Percentiles rank a stretch among this genome's conserved stretches.
phyloP scores from a whole-genome alignment of 1,140 invertebrate genomes.

The Ips nitidus region DNA sequence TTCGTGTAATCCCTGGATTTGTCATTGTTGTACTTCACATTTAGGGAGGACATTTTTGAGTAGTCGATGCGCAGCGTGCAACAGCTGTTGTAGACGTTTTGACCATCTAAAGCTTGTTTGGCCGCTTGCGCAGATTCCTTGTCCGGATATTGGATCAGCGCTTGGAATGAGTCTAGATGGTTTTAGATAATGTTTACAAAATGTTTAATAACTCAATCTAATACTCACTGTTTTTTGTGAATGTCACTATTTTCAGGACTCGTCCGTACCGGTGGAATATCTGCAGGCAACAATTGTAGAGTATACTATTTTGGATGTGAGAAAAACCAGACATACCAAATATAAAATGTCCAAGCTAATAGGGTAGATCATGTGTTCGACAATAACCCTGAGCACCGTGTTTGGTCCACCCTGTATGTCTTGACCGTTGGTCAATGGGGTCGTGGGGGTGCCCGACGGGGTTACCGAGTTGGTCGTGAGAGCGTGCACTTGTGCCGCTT shows the following conservation, averaged over 20 bases:
- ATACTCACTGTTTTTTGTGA: slow-evolving; percentile 98
- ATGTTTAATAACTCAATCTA: not conserved
- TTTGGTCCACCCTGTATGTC: slow-evolving; percentile 89
- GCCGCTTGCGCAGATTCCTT: slow-evolving; percentile 94
- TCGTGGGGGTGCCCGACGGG: slow-evolving; percentile 54
- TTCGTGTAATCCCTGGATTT: slow-evolving; percentile 99
- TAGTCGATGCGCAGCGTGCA: slow-evolving; percentile 99
- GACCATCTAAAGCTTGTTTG: slow-evolving; percentile 94
- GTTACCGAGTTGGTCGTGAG: slow-evolving; percentile 52
- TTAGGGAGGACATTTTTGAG: slow-evolving; percentile 95
- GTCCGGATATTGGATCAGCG: slow-evolving; percentile 97
- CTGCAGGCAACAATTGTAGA: slow-evolving; percentile 61
- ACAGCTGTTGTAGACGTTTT: slow-evolving; percentile 99
- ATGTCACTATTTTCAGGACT: slow-evolving; percentile 98
- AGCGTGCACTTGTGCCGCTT: slow-evolving; percentile 77
- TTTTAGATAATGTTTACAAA: not conserved
- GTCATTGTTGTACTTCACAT: slow-evolving; percentile 99
- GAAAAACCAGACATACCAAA: slow-evolving; percentile 61
- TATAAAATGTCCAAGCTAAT: slow-evolving; percentile 96
- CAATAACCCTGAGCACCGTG: slow-evolving; percentile 95
- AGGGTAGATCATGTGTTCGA: slow-evolving; percentile 98
- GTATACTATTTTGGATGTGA: not conserved
- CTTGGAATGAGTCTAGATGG: slow-evolving; percentile 94
- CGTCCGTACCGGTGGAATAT: slow-evolving; percentile 98
- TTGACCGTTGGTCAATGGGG: slow-evolving; percentile 55